Evolutionary conservation across 2,113 vertebrate species (phyloP), one percentile per base, ranked within the genome.

Genomic region (Neolamprologus kungweensis): DNA sequence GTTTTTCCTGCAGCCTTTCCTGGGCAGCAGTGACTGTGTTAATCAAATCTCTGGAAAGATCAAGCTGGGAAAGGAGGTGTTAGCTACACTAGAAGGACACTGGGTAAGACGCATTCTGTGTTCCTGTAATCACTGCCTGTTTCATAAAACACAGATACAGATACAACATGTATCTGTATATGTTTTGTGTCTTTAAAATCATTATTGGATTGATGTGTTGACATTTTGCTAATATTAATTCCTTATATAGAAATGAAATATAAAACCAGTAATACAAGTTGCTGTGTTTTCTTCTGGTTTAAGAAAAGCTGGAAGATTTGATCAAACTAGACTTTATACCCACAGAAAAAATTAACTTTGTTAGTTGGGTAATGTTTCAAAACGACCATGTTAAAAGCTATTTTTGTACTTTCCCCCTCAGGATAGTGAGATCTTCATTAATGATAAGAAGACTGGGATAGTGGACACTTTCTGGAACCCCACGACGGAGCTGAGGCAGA

Each of bases 351-450:
- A 31, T 7, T 1, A 12, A 28, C 42, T 50, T 23, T 42, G 65
- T 71, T 71, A 3, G 33, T 65, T 73, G 14, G 37, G 7, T 19
- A 1, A 11, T 50, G 16, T 75, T 12, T 75, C 42, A 50, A 28
- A 50, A 51, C 45, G 28, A 78, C 45, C 16, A 78, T 28, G 16
- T 31, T 50, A 50, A 47, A 47, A 47, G 23, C 9, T 28, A 7
- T 10, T n/a, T 65, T 26, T 42, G 87, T 14, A 5, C 6, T 17
- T 6, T 45, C 4, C 40, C 21, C 26, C 94, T 68, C 92, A 99
- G 99, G 99, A 99, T 96, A 98, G 98, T 89, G 99, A 99, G 96
- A 97, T 99, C 95, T 97, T 97, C 94, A 98, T 99, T 91, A 97
- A 96, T 81, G 98, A 99, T 86, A 99, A 99, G 94, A 99, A 98